These are phyloP conservation scores for Liasis olivaceus DNA, from an alignment of 2,797 vertebrate genomes.

Conservation along the genomic window DNA sequence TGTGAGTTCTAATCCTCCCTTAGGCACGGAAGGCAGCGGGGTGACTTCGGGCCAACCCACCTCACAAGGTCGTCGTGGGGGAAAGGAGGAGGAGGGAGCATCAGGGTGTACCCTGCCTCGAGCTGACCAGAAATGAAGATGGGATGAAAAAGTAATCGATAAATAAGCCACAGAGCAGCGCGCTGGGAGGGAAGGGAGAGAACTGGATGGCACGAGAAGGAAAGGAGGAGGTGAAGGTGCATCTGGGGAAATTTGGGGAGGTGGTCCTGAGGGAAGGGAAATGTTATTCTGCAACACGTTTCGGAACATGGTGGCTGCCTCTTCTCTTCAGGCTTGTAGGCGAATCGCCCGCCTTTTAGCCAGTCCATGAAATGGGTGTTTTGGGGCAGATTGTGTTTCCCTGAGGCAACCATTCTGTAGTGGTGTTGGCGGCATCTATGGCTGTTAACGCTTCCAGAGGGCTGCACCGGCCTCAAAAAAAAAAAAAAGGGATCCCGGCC, in stretches of 20 bases:
- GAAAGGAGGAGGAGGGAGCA: background rate
- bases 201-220: background rate
- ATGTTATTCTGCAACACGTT: background rate
- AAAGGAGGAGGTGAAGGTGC: background rate
- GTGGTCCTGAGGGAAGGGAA: background rate
- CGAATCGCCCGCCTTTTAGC: background rate
- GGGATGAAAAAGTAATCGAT: background rate
- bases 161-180: background rate
- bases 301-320: background rate
- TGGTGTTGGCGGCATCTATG: fast-evolving
- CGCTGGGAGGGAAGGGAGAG: background rate
- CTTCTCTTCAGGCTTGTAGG: too few relatives aligned
- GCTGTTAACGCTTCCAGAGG: background rate
- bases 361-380: background rate
- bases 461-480: background rate
- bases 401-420: background rate
- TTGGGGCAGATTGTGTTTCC: background rate
- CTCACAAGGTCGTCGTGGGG: background rate
- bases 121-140: background rate
- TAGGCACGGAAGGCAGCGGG: background rate
- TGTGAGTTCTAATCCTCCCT: background rate
- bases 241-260: background rate
- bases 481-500: background rate
- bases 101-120: background rate
- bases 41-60: background rate